Base-by-base conservation (phyloP, 2,888 invertebrate species). In the Acanthococcus lagerstroemiae region DNA sequence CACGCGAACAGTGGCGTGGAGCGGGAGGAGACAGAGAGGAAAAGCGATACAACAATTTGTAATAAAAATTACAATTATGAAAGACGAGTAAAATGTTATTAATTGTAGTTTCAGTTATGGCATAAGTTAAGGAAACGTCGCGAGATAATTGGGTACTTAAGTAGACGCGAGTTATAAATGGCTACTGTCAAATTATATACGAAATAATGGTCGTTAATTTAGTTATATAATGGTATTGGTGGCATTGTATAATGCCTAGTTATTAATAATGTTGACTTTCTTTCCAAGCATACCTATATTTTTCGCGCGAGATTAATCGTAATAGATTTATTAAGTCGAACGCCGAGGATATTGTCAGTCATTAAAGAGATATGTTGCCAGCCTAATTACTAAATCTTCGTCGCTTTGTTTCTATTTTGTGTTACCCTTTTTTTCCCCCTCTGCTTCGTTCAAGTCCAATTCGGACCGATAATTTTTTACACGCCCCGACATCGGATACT, bases 211-310 rank as follows among this genome's bases (percentile, higher is more conserved):
- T 56, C 56, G 66, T 66, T 66, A 66, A 66, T 66, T 66, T 66
- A 66, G 66, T 66, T 66, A 66, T 56, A 66, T 66, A 66, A 66
- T 56, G 66, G 56, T 56, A 55, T 56, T 55, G 48, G 56, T 66
- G 66, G 66, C 66, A 66, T 50, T 66, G 50, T 55, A 56, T 66
- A 66, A 66, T 66, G 66, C 56, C 56, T 56, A 50, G 56, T 66
- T 66, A 66, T 66, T 66, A 66, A 66, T 66, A 66, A 55, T 66
- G 66, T 66, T 56, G 66, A 66, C 55, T 56, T 66, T 66, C 66
- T 66, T 66, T 56, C 52, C 48, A 52, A 61, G 48, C 61, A 61
- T 61, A 61, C 22, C 61, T 61, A 61, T 52, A 61, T 61, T 61
- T 61, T 61, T 61, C 52, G 61, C 30, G 61, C 27, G 48, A 52